Conservation (phyloP, 2,888 invertebrate genomes). For the Syritta pipiens region DNA sequence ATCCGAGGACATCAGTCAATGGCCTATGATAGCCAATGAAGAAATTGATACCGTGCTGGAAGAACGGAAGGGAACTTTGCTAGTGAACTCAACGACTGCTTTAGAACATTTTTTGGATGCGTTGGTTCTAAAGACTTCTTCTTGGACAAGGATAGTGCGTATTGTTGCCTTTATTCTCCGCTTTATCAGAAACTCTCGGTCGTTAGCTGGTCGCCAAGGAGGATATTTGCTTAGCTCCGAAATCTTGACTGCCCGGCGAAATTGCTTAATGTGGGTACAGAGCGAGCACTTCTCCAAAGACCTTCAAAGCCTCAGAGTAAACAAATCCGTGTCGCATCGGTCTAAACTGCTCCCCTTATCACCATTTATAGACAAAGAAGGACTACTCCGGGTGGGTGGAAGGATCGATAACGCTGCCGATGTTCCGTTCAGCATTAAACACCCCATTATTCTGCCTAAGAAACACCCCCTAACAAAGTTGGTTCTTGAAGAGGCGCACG, state of each 20-base stretch:
- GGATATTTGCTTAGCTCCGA: neutral
- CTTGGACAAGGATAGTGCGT: conserved; percentile 8
- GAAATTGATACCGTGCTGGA: neutral
- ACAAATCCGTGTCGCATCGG: neutral
- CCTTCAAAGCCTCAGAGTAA: neutral
- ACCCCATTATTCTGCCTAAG: conserved; percentile 42
- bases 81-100: neutral
- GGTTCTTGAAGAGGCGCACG: conserved; percentile 15
- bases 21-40: no score
- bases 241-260: neutral
- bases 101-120: neutral
- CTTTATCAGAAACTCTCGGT: neutral
- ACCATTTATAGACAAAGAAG: neutral
- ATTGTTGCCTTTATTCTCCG: neutral
- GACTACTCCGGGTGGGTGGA: neutral
- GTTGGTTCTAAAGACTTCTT: neutral
- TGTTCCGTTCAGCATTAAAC: conserved; percentile 14
- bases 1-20: neutral
- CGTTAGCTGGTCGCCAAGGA: neutral
- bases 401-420: neutral
- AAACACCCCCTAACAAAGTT: neutral
- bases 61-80: neutral
- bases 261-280: neutral
- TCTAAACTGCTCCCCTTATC: neutral
- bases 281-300: neutral